These are phyloP conservation scores for Crepidodera aurea DNA, from an alignment of 2,888 invertebrate species.

Conservation along the genomic window DNA sequence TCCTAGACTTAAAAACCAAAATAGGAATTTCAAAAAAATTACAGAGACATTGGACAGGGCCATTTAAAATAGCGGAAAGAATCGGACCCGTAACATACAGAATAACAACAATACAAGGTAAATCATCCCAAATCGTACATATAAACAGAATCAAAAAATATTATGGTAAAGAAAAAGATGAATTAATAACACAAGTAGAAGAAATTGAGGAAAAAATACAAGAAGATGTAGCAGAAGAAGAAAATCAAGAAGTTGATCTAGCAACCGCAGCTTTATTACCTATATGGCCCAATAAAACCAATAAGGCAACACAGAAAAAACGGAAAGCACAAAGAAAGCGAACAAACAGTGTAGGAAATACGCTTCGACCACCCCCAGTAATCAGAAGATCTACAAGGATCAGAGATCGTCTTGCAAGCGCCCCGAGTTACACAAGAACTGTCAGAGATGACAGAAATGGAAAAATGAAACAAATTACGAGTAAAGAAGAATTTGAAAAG, in stretches of 20 bases:
- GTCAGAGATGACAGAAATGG: not conserved
- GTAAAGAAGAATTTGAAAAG: not conserved
- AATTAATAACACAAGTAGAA: not conserved
- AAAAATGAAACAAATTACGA: not conserved
- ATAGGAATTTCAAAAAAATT: conserved; percentile 15
- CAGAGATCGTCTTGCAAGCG: too few relatives aligned
- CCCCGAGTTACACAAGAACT: too few relatives aligned
- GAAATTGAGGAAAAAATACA: not conserved
- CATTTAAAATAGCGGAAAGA: not conserved
- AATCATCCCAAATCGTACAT: not conserved
- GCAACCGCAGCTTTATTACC: too few relatives aligned
- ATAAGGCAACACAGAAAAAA: too few relatives aligned
- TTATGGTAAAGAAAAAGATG: not conserved
- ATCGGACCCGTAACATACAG: conserved; percentile 3
- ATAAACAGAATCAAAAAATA: not conserved
- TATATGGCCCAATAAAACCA: too few relatives aligned
- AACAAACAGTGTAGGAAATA: too few relatives aligned
- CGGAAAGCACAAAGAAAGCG: too few relatives aligned
- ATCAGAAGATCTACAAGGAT: too few relatives aligned
- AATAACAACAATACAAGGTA: not conserved
- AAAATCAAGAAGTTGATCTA: not conserved
- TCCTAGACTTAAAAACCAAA: conserved; percentile 1
- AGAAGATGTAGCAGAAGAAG: not conserved
- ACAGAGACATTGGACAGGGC: conserved; percentile 11
- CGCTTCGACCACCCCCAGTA: too few relatives aligned